phyloP scores from a whole-genome alignment of 2,888 invertebrate genomes.

The Andrena chrysosceles region DNA sequence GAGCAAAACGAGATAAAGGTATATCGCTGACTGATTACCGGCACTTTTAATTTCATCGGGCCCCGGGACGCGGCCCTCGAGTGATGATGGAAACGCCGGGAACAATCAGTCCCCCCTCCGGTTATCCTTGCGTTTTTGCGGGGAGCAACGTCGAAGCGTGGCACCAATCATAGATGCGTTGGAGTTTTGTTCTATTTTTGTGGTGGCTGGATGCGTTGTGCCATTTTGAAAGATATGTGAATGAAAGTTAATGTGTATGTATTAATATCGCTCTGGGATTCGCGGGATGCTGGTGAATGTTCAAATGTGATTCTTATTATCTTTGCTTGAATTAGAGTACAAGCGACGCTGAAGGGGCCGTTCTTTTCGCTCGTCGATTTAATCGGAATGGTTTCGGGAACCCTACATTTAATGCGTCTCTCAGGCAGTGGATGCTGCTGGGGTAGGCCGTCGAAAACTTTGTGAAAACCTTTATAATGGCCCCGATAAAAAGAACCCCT shows the following conservation, averaged over 20 bases:
- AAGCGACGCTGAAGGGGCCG: too few relatives aligned
- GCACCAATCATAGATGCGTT: too few relatives aligned
- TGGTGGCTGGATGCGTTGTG: too few relatives aligned
- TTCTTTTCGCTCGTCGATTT: conserved; percentile 4
- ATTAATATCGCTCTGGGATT: too few relatives aligned
- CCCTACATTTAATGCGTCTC: conserved; percentile 33
- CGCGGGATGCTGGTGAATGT: too few relatives aligned
- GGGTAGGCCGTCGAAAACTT: conserved; percentile 59
- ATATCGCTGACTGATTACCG: conserved; percentile 34
- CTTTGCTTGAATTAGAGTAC: background rate
- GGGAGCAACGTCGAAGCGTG: too few relatives aligned
- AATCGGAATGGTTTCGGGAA: background rate
- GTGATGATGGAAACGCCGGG: too few relatives aligned
- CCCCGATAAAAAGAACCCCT: conserved; percentile 75
- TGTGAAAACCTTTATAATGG: conserved; percentile 74
- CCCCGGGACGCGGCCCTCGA: background rate
- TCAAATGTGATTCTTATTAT: background rate
- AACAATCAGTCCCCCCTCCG: too few relatives aligned
- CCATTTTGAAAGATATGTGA: too few relatives aligned
- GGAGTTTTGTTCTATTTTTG: too few relatives aligned
- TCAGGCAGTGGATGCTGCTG: conserved; percentile 30
- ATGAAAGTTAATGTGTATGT: too few relatives aligned
- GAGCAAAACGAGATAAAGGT: conserved; percentile 29
- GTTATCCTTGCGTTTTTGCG: too few relatives aligned
- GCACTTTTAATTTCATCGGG: conserved; percentile 30